Evolutionary conservation across 2,888 invertebrate species (phyloP).

Genomic region (Drosophila barbarae): DNA sequence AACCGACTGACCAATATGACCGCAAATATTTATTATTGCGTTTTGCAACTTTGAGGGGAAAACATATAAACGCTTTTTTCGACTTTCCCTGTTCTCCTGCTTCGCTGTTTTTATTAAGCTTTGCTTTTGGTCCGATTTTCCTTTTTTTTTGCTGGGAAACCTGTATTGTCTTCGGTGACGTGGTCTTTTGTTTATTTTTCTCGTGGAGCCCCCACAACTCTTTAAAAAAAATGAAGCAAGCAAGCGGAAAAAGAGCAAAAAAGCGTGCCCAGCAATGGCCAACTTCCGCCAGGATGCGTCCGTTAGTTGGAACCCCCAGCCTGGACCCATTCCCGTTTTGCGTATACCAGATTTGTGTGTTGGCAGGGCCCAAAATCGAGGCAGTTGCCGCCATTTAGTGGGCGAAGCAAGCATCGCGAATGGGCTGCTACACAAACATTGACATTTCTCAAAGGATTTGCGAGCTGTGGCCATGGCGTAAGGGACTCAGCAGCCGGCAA

Average conservation of each 20-base stretch:
- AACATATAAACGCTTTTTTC: constrained; percentile 19
- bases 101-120: constrained; percentile 10
- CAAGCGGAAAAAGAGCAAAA: constrained; percentile 49
- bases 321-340: constrained; percentile 24
- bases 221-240: constrained; percentile 64
- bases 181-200: constrained; percentile 51
- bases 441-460: constrained; percentile 69
- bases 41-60: constrained; percentile 41
- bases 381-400: constrained; percentile 42
- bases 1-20: constrained; percentile 49
- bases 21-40: constrained; percentile 70
- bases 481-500: constrained; percentile 30
- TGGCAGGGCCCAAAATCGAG: constrained; percentile 26
- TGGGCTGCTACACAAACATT: constrained; percentile 60
- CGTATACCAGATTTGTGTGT: constrained; percentile 47
- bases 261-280: constrained; percentile 47
- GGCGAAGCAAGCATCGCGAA: constrained; percentile 41
- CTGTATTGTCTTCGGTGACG: constrained; percentile 46
- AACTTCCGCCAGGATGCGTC: constrained; percentile 62
- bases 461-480: constrained; percentile 50
- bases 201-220: constrained; percentile 43
- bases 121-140: constrained; percentile 16
- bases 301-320: constrained; percentile 7
- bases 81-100: constrained; percentile 25
- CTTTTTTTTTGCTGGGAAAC: constrained; percentile 10